Base-by-base conservation (phyloP, 2,113 vertebrate species). In the Epinephelus moara region DNA sequence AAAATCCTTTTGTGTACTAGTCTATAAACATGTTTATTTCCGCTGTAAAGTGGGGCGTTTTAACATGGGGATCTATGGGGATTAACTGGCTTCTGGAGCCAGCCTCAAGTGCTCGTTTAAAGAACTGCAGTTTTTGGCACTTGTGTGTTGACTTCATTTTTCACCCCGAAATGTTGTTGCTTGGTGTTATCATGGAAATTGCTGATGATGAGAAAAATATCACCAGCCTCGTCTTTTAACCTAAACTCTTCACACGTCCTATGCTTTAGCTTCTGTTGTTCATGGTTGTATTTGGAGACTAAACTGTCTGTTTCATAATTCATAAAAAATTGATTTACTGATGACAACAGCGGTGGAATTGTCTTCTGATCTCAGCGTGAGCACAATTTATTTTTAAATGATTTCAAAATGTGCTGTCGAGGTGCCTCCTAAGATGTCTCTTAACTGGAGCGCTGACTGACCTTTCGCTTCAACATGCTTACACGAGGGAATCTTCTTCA, bases 391-490 rank as follows among this genome's bases (percentile, higher is more conserved):
- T 75, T 78, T 82, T 21, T 77, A 71, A 88, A 84, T 82, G 79
- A 63, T 87, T 78, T 72, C 8, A 60, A 52, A 78, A 80, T 45
- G 82, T 47, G 77, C 81, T 57, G 73, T 77, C 25, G 55, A 27
- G 60, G 40, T 63, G 78, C 50, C 77, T 81, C 53, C 40, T 52
- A 11, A 47, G 56, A 74, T 64, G 57, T 61, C 70, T 85, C 70
- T 62, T 30, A 3, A 14, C 80, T 53, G 60, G 82, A 71, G 82
- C 47, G 74, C 61, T 77, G 78, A 81, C 80, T 91, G 93, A 93
- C 92, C 92, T 93, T 88, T 88, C 6, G 25, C 89, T 84, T 72
- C 62, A 23, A 74, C 85, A 70, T 85, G 87, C 91, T 89, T 78
- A 87, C 87, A 53, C 75, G 3, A 63, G 79, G 84, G 82, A 90